These are phyloP conservation scores for Delphinapterus leucas DNA, from an alignment of 2,113 vertebrate genomes.

Conservation along the genomic window DNA sequence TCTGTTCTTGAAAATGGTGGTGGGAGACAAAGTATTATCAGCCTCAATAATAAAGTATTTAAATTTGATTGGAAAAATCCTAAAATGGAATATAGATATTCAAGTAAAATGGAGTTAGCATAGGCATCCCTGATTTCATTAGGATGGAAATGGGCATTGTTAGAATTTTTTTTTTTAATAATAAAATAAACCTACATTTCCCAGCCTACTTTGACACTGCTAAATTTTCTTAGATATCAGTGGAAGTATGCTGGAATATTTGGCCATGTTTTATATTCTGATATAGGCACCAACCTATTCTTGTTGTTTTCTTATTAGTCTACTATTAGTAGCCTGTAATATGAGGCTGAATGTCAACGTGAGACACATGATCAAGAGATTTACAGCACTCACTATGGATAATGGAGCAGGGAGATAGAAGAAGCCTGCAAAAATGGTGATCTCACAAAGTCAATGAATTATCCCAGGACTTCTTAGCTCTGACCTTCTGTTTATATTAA, in stretches of 20 bases:
- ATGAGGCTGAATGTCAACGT: not conserved
- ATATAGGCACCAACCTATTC: not conserved
- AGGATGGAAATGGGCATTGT: not conserved
- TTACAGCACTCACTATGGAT: not conserved
- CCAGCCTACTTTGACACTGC: not conserved
- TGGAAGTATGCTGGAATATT: not conserved
- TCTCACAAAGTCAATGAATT: not conserved
- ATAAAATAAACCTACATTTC: not conserved
- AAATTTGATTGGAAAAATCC: not conserved
- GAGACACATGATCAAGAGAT: not conserved
- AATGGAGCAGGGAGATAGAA: not conserved
- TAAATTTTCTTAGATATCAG: not conserved
- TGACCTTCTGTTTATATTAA: not conserved
- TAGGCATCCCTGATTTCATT: not conserved
- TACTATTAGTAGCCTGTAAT: not conserved
- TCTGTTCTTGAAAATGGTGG: not conserved
- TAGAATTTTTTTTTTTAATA: not conserved
- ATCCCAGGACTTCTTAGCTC: not conserved
- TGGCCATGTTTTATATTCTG: not conserved
- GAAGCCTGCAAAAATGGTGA: not conserved
- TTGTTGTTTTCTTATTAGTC: not conserved
- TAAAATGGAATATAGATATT: not conserved
- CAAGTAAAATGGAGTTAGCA: not conserved
- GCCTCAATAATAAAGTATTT: not conserved
- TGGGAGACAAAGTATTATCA: not conserved